Base-by-base conservation (phyloP, 2,113 vertebrate species). In the Cyprinus carpio region DNA sequence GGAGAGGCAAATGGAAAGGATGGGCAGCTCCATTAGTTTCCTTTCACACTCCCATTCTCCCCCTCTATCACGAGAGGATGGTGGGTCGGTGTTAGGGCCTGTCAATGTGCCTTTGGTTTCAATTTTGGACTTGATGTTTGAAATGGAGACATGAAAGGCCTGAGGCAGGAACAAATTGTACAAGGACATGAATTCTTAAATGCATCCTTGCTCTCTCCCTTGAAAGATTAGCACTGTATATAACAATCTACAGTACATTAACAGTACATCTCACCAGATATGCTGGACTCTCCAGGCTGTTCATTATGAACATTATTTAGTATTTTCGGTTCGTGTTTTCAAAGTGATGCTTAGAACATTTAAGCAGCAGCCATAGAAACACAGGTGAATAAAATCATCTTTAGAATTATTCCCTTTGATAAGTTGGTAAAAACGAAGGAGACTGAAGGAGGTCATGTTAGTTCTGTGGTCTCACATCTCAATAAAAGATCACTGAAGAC, bases 71-170 rank as follows among this genome's bases (percentile, higher is more conserved):
- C 37, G 58, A 67, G 62, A 84, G 82, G 85, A 62, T 82, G 71
- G 43, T 46, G 58, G 89, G 89, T 75, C 79, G 51, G 79, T 64
- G 75, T 81, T 75, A 76, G 78, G 65, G 79, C 86, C 37, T 86
- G 87, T 83, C 79, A 82, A 85, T 84, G 79, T 60, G 84, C 60
- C 82, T 86, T 82, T 84, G 82, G 88, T 89, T 87, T 89, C 86
- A 87, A 89, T 87, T 86, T 79, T 83, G 83, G 64, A 85, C 81
- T 77, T 85, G 75, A 87, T 87, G 87, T 86, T 86, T 84, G 78
- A 84, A 88, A 85, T 72, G 79, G 37, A 58, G 82, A 86, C 86
- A 85, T 76, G 87, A 86, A 75, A 82, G 83, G 71, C 84, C 86
- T 49, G 54, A 71, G 86, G 82, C 79, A 83, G 71, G 84, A 64